Conservation (phyloP, 2,797 vertebrate genomes). For the Phataginus tetradactyla region DNA sequence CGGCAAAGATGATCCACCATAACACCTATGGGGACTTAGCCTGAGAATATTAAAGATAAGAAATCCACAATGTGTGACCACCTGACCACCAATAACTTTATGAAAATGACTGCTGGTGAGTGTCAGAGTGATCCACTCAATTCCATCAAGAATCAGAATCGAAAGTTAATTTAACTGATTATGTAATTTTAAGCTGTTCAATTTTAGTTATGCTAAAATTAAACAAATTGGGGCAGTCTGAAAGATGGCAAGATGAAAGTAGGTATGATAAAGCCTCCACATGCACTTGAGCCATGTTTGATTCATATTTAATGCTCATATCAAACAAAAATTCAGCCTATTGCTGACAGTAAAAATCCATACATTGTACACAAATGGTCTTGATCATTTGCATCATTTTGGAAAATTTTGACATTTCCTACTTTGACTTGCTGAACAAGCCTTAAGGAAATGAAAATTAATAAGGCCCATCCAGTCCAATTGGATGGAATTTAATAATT, state of each 20-base stretch:
- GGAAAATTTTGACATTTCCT: background rate
- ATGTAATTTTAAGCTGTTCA: constrained; percentile 23
- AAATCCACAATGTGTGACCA: background rate
- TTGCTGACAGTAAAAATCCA: background rate
- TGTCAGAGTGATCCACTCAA: background rate
- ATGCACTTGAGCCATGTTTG: background rate
- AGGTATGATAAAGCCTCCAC: background rate
- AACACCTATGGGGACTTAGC: background rate
- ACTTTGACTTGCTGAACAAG: background rate
- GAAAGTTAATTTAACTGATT: background rate
- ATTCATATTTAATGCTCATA: constrained; percentile 45
- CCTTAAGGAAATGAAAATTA: background rate
- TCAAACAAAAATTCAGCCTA: background rate
- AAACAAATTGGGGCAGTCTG: background rate
- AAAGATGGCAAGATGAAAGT: background rate
- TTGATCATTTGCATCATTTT: background rate
- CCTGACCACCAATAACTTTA: background rate
- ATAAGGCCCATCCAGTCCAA: background rate
- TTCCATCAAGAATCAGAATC: background rate
- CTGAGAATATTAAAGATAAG: background rate
- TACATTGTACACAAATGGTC: background rate
- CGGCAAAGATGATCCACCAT: background rate
- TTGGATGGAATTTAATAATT: background rate
- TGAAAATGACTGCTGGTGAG: background rate
- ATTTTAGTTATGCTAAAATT: constrained; percentile 41